Base-by-base conservation (phyloP, 1,140 invertebrate genomes). In the Hirudo medicinalis region DNA sequence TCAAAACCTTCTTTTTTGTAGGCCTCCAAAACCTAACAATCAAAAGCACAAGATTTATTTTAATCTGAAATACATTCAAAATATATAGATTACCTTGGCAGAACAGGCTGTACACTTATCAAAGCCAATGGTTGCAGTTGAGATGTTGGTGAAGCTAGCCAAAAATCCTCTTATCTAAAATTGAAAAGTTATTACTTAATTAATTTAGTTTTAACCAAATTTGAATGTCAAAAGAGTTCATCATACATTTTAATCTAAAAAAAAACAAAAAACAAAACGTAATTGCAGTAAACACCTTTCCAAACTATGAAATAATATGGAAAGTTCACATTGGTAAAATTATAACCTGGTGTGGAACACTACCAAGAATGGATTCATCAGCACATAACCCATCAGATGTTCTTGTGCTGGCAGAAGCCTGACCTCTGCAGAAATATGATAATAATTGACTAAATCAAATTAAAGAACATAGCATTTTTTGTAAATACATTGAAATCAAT, bases 61-160 rank as follows among this genome's bases (percentile, higher is more conserved):
- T 49, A 17, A 8, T 49, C 43, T 49, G 9, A 49, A 49, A 8
- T 49, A 36, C 32, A 36, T 36, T 57, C 22, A 69, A 66, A 43
- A 55, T 54, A 22, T 40, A 70, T 43, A 54, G 57, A 77, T 78
- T 75, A 88, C 87, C 72, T 75, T 78, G 3, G 76, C 77, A 0
- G 92, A 95, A 78, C 94, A 98, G 0, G 93, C 94, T 66, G 94
- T 92, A 77, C 94, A 98, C 74, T 90, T 88, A 71, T 88, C 84
- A 84, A 95, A 97, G 74, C 89, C 88, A 67, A 87, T 82, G 43
- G 89, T 90, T 19, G 91, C 88, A 13, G 93, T 93, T 74, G 90
- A 77, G 20, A 93, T 86, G 63, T 88, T 89, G 72, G 89, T 87
- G 79, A 89, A 91, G 67, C 86, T 86, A 75, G 89, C 89, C 9